Base-by-base conservation (phyloP, 53 echinoderm and acorn worm genomes). In the Temnopleurus reevesii region DNA sequence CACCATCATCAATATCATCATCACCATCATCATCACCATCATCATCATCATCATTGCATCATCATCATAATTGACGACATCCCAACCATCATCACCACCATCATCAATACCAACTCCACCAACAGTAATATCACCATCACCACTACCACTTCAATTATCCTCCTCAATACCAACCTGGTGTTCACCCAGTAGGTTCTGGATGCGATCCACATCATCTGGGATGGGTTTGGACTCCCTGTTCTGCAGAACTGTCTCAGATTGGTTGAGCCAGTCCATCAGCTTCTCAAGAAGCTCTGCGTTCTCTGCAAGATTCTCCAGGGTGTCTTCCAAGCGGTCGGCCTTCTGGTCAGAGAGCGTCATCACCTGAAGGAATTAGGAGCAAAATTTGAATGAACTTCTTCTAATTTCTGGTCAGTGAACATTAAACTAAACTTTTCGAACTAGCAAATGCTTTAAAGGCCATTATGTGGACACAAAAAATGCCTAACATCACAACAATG, bases 201-300 rank as follows among this genome's bases (percentile, higher is more conserved):
- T 94, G 54, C 89, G 77, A 8, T 94, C 94, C 8, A 94, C 92
- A 55, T 97, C 97, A 45, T 97, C 95, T 10, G 97, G 91, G 15
- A 91, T 84, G n/a, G 93, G 92, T 55, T 82, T 92, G 0, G 95
- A 76, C 26, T 97, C 97, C 35, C 91, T 53, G 18, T 92, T 83
- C 77, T 95, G 95, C 21, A 97, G 76, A 25, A 86, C 95, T 28
- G 92, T 91, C 77, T 97, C 97, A 15, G 97, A 91, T 26, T 93
- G 90, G 63, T 91, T 96, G 89, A 98, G 66, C 94, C 95, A 98
- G 24, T 89, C 89, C 87, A 98, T 90, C 46, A 98, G 93, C 46
- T 93, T 83, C 89, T 98, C 98, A 27, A 98, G 90, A 38, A 95
- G 92, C 76, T 96, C 93, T 0, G 98, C 95, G 45, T 98, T 95